Base-by-base conservation (phyloP, 2,113 vertebrate species). In the Gallinago media region DNA sequence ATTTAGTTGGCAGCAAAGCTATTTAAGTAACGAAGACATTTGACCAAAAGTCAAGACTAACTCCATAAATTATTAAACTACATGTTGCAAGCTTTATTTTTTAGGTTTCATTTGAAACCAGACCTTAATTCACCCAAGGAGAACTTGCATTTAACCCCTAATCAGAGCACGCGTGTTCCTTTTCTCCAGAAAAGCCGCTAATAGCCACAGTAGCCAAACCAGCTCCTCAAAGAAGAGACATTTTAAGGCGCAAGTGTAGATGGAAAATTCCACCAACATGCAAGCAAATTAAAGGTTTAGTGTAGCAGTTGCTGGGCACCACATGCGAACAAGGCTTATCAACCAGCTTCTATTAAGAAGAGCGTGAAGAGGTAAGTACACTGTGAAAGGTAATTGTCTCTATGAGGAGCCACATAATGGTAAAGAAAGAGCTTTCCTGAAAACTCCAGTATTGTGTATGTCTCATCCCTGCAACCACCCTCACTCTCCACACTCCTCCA, bases 21-120 rank as follows among this genome's bases (percentile, higher is more conserved):
- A 83, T 77, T 94, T 95, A 96, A 95, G 88, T 94, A 73, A 92
- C 79, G 90, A 96, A 92, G 76, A 91, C 72, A 82, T 96, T 97
- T 92, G 91, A 96, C 95, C 94, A 94, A 94, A 97, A 97, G 95
- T 97, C 96, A 97, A 95, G 91, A 95, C 63, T 92, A 85, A 75
- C 88, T 96, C 89, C 94, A 98, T 97, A 96, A 98, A 98, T 98
- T 96, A 97, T 97, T 98, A 98, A 98, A 66, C 95, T 67, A 90
- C 77, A 44, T 93, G 93, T 90, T 97, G 97, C 92, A 96, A 96
- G 96, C 78, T 91, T 92, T 89, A 95, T 78, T 92, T 90, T 93
- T 89, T 25, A 92, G 71, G 81, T 94, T 96, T 91, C 85, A 68
- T 59, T 82, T 87, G 40, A 91, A 91, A 89, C 84, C 31, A 62